phyloP scores from a whole-genome alignment of 2,113 vertebrate genomes.

The Hystrix cristata region DNA sequence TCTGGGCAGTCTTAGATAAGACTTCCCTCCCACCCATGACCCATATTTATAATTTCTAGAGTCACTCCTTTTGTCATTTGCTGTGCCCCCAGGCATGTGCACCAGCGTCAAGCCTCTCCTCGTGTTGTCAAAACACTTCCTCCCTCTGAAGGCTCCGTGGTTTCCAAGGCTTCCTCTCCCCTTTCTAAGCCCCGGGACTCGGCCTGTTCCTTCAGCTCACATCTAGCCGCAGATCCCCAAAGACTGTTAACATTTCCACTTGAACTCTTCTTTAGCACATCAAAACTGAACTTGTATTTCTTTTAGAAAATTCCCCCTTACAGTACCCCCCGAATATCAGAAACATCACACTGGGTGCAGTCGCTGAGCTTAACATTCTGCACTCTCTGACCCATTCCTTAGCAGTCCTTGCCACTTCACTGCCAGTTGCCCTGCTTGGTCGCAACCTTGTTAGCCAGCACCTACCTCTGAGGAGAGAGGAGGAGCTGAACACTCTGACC shows the following conservation, averaged over 20 bases:
- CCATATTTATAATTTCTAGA: not conserved
- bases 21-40: not conserved
- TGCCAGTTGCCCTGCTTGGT: not conserved
- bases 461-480: not conserved
- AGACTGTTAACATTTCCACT: not conserved
- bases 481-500: not conserved
- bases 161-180: not conserved
- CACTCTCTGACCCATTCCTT: not conserved
- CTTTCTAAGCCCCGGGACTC: not conserved
- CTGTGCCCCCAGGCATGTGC: not conserved
- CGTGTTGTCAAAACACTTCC: not conserved
- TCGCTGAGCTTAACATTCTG: not conserved
- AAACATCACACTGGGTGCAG: fast-evolving
- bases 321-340: fast-evolving
- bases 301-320: not conserved
- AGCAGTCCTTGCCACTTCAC: not conserved
- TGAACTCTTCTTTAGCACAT: not conserved
- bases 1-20: not conserved
- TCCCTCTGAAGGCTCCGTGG: fast-evolving
- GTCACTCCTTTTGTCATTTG: not conserved
- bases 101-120: not conserved
- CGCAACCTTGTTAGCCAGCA: not conserved
- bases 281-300: not conserved
- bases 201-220: not conserved
- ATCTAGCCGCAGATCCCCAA: not conserved